Evolutionary conservation across 2,113 vertebrate species (phyloP).

Genomic region (Perca fluviatilis): DNA sequence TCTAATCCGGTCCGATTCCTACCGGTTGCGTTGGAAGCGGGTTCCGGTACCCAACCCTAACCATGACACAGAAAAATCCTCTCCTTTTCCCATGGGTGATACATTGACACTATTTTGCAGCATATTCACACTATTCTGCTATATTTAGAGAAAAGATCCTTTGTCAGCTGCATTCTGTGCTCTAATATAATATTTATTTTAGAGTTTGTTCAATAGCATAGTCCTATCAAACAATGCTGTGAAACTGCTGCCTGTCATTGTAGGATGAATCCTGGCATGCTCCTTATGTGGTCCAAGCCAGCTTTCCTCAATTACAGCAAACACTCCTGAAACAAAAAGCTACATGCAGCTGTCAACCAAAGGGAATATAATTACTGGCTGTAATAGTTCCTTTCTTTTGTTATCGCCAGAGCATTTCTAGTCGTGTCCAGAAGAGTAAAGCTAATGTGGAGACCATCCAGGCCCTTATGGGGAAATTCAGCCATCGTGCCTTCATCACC

Average conservation of each 20-base stretch:
- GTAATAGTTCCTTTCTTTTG: constrained; percentile 14
- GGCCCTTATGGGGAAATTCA: constrained; percentile 75
- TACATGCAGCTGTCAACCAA: constrained; percentile 19
- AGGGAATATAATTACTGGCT: constrained; percentile 4
- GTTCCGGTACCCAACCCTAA: no score
- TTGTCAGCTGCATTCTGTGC: not conserved
- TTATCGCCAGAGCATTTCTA: constrained; percentile 71
- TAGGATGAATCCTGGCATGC: not conserved
- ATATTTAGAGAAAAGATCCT: not conserved
- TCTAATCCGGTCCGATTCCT: no score
- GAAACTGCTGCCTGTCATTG: not conserved
- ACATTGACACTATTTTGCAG: not conserved
- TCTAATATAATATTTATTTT: constrained; percentile 5
- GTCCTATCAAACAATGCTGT: not conserved
- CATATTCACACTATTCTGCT: not conserved
- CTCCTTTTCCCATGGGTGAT: no score
- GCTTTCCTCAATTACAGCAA: constrained; percentile 18
- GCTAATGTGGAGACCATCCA: constrained; percentile 80
- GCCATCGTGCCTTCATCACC: constrained; percentile 72
- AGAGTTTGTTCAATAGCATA: not conserved
- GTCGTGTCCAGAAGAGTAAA: constrained; percentile 82
- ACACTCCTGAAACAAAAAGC: constrained; percentile 11
- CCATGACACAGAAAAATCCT: no score
- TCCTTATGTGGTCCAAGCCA: not conserved
- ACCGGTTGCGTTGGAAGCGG: no score